These are phyloP conservation scores for Scolopax rusticola DNA, from an alignment of 2,797 vertebrate genomes.

Conservation along the genomic window DNA sequence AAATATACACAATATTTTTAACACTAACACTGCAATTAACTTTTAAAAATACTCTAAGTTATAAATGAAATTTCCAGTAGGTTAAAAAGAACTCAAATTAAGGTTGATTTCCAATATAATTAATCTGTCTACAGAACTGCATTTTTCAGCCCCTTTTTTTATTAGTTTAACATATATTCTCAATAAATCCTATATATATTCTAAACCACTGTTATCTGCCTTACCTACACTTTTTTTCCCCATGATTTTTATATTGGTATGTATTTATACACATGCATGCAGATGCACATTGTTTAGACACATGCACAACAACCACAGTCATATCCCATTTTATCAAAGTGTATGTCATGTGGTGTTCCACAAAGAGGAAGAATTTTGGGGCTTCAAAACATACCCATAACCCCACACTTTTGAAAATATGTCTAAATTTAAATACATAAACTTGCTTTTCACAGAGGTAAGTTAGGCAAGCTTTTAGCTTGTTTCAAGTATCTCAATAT, in stretches of 20 bases:
- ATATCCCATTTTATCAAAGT: neutral
- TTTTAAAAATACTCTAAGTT: neutral
- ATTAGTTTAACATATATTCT: neutral
- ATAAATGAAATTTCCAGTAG: neutral
- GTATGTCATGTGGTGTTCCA: fast-evolving
- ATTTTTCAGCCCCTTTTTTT: neutral
- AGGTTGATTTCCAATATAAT: neutral
- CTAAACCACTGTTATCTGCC: neutral
- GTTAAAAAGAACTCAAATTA: neutral
- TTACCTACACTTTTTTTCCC: neutral
- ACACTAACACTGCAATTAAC: neutral
- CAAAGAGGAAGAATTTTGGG: neutral
- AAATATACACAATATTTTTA: neutral
- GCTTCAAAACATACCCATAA: neutral
- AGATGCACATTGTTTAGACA: neutral
- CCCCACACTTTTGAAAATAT: neutral
- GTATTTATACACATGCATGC: neutral
- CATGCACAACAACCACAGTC: neutral
- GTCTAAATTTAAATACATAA: neutral
- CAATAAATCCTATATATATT: neutral
- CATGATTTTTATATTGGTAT: neutral
- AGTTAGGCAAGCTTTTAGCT: fast-evolving
- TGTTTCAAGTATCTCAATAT: neutral
- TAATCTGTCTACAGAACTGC: neutral
- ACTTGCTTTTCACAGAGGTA: neutral